A percentile compares a stretch with the other conserved stretches of the same genome.
phyloP scores from a whole-genome alignment of 2,888 invertebrate genomes.

The Hyposoter didymator region DNA sequence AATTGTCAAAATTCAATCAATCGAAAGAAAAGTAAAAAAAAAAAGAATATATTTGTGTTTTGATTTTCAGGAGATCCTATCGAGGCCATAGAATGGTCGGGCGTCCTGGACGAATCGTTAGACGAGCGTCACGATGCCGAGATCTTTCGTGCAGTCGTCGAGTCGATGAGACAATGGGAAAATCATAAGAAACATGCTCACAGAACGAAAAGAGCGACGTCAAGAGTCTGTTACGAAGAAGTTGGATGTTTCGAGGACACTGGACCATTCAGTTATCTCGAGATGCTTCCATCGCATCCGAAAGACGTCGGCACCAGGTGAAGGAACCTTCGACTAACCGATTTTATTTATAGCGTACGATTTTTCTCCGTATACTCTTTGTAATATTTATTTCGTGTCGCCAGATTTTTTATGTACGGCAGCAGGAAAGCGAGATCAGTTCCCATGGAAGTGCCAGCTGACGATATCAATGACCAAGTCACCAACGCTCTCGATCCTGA shows the following conservation, averaged over 20 bases:
- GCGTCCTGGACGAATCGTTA: slow-evolving; percentile 87
- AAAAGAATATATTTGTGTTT: background rate
- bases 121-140: slow-evolving; percentile 91
- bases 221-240: slow-evolving; percentile 94
- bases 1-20: background rate
- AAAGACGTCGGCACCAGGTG: slow-evolving; percentile 95
- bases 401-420: slow-evolving; percentile 82
- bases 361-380: background rate
- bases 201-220: slow-evolving; percentile 91
- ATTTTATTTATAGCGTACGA: background rate
- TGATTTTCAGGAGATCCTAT: slow-evolving; percentile 74
- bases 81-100: slow-evolving; percentile 84
- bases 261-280: slow-evolving; percentile 95
- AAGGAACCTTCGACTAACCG: slow-evolving; percentile 56
- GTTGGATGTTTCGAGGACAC: slow-evolving; percentile 97
- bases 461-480: slow-evolving; percentile 80
- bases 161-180: slow-evolving; percentile 91
- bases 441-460: slow-evolving; percentile 82
- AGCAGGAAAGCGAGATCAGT: slow-evolving; percentile 81
- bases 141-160: slow-evolving; percentile 89
- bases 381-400: slow-evolving; percentile 12
- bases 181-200: slow-evolving; percentile 85
- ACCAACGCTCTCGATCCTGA: slow-evolving; percentile 82
- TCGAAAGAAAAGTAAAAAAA: background rate
- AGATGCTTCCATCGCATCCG: slow-evolving; percentile 94